phyloP scores from a whole-genome alignment of 1,140 invertebrate species.

The Octopus bimaculoides region DNA sequence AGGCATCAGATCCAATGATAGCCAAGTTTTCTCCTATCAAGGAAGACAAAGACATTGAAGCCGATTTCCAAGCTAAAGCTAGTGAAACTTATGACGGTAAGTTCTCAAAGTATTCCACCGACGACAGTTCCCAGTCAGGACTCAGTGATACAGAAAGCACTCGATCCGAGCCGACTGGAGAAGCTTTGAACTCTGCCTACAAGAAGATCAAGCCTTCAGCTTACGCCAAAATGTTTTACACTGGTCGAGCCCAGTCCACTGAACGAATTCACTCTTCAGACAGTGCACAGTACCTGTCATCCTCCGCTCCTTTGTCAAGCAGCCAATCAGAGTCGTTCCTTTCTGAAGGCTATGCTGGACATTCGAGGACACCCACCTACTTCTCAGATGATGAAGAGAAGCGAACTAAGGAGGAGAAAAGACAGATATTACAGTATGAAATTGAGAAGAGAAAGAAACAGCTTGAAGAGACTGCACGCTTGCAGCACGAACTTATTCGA shows the following conservation, averaged over 20 bases:
- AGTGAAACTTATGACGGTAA: conserved; percentile 16
- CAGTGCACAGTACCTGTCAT: conserved; percentile 11
- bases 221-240: conserved; percentile 46
- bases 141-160: conserved; percentile 50
- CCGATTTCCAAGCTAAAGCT: conserved; percentile 43
- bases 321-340: conserved; percentile 33
- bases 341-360: conserved; percentile 17
- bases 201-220: conserved; percentile 40
- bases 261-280: conserved; percentile 24
- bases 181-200: conserved; percentile 22
- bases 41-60: conserved; percentile 61
- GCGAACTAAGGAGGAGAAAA: conserved; percentile 61
- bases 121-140: conserved; percentile 51
- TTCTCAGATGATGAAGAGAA: conserved; percentile 41
- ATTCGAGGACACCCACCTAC: conserved; percentile 25
- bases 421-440: conserved; percentile 66
- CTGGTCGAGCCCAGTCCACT: conserved; percentile 20
- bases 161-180: conserved; percentile 41
- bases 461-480: conserved; percentile 65
- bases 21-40: conserved; percentile 62
- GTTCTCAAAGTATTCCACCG: conserved; percentile 33
- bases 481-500: conserved; percentile 63
- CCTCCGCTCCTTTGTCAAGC: conserved; percentile 20
- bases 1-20: conserved; percentile 55
- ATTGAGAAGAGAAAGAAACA: conserved; percentile 65